A percentile compares a stretch with the other conserved stretches of the same genome.
These are phyloP conservation scores for Hirtodrosophila cameraria DNA, from an alignment of 2,888 invertebrate genomes.

Conservation along the genomic window DNA sequence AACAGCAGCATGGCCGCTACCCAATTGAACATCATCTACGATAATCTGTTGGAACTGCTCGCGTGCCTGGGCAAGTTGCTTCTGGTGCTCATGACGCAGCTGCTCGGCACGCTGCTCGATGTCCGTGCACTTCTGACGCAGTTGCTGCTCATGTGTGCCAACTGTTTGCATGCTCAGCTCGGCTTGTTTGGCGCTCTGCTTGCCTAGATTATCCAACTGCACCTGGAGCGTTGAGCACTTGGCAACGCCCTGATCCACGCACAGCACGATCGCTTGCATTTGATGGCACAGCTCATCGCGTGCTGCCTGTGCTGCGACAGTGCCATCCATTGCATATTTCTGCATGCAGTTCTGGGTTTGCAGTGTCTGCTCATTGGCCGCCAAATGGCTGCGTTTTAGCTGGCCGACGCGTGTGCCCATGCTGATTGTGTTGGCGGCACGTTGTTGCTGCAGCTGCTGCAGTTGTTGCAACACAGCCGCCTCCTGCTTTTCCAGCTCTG, in stretches of 20 bases:
- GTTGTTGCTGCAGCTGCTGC: conserved; percentile 82
- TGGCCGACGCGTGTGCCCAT: conserved; percentile 67
- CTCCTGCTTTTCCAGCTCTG: conserved; percentile 63
- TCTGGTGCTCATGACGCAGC: conserved; percentile 21
- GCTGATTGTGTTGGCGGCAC: conserved; percentile 74
- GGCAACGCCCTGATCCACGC: conserved; percentile 56
- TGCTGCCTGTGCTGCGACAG: conserved; percentile 38
- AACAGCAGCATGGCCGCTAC: conserved; percentile 65
- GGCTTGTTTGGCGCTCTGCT: conserved; percentile 52
- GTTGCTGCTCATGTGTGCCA: conserved; percentile 34
- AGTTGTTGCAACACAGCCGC: conserved; percentile 77
- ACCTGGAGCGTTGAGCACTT: conserved; percentile 65
- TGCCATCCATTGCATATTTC: conserved; percentile 34
- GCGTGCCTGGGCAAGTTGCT: conserved; percentile 33
- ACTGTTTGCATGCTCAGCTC: conserved; percentile 35
- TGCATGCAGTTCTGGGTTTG: conserved; percentile 28
- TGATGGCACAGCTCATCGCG: conserved; percentile 44
- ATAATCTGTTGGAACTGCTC: conserved; percentile 45
- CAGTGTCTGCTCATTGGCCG: conserved; percentile 28
- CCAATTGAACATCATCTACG: conserved; percentile 53
- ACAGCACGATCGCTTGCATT: conserved; percentile 41
- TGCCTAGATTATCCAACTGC: conserved; percentile 60
- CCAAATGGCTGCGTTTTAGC: conserved; percentile 51
- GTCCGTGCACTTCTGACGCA: conserved; percentile 32
- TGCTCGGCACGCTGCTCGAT: conserved; percentile 41